Percentiles rank a stretch among this genome's conserved stretches.
Conservation (phyloP, 2,797 vertebrate species). For the Enteromius fasciolatus region DNA sequence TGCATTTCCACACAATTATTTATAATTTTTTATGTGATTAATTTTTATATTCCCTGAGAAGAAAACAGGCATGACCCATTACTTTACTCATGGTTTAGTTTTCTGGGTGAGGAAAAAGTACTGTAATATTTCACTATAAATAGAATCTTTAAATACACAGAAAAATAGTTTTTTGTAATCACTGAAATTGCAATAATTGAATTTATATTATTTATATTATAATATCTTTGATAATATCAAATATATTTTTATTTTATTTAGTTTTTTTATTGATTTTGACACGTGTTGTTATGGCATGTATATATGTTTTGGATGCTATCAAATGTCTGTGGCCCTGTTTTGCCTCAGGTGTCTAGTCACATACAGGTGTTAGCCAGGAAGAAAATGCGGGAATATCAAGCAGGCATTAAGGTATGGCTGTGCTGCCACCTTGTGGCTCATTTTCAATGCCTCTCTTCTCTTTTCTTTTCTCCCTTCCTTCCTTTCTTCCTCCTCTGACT, state of each 20-base stretch:
- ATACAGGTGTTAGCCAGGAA: constrained; percentile 99
- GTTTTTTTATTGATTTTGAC: not conserved
- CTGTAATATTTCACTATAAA: not conserved
- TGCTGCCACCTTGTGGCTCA: constrained; percentile 54
- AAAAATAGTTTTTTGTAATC: not conserved
- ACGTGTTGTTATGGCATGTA: not conserved
- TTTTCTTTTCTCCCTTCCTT: constrained; percentile 64
- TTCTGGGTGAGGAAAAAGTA: not conserved
- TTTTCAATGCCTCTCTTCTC: constrained; percentile 69
- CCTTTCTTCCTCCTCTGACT: constrained; percentile 64
- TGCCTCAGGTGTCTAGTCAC: constrained; percentile 94
- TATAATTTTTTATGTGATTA: not conserved
- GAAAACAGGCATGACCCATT: not conserved
- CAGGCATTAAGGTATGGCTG: constrained; percentile 92
- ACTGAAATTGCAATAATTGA: no score
- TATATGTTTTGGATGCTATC: not conserved
- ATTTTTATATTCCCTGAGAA: not conserved
- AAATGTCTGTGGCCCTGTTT: constrained; percentile 42
- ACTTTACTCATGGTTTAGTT: not conserved
- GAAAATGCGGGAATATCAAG: constrained; percentile 98
- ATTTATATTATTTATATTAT: no score
- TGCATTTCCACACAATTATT: no score
- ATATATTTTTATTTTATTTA: no score
- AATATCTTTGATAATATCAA: no score
- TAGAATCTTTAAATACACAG: not conserved